Conservation (phyloP, 2,888 invertebrate species). For the Andrena praecox region DNA sequence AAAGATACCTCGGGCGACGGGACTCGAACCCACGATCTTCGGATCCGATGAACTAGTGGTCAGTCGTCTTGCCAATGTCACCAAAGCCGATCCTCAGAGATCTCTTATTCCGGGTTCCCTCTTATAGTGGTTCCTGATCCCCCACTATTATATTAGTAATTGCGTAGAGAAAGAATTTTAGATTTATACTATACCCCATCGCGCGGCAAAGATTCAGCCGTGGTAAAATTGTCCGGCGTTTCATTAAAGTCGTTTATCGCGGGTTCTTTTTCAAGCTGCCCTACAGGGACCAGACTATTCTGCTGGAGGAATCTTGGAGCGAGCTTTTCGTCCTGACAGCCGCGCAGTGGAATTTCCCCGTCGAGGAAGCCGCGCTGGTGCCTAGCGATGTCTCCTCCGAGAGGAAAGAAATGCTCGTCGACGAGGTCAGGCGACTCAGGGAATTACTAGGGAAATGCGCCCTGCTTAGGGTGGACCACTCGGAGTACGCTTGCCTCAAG, state of each 20-base stretch:
- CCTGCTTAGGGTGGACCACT: conserved; percentile 90
- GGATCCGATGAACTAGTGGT: no score
- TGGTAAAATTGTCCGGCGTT: not conserved
- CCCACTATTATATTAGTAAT: no score
- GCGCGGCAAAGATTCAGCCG: no score
- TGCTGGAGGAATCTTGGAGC: conserved; percentile 93
- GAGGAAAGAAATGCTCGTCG: conserved; percentile 86
- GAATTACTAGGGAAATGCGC: conserved; percentile 89
- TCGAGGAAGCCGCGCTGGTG: conserved; percentile 87
- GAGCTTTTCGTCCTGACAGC: conserved; percentile 94
- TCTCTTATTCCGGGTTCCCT: no score
- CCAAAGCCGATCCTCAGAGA: no score
- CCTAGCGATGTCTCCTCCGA: conserved; percentile 85
- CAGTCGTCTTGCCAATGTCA: no score
- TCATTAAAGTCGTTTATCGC: not conserved
- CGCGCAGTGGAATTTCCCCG: conserved; percentile 91
- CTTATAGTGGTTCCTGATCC: no score
- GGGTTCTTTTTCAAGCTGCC: conserved; percentile 85
- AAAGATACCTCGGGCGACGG: no score
- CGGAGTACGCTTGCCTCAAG: conserved; percentile 94
- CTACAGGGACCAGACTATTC: conserved; percentile 89
- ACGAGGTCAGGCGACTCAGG: conserved; percentile 87
- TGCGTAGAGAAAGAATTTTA: no score
- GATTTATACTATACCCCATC: no score
- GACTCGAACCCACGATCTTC: no score